phyloP scores from a whole-genome alignment of 2,888 invertebrate genomes.

The Emmelina monodactyla region DNA sequence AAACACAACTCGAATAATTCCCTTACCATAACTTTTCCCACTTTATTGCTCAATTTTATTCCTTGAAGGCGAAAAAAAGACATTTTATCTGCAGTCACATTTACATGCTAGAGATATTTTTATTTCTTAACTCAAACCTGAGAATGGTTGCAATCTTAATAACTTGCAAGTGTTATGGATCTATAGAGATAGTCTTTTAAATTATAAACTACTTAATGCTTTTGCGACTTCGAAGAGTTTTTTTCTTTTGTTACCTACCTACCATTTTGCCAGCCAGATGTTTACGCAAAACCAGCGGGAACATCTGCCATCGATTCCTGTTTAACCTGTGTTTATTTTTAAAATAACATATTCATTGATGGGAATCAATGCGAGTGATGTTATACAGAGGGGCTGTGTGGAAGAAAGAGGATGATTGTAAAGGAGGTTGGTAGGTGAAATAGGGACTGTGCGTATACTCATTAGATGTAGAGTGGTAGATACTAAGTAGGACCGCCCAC shows the following conservation, averaged over 20 bases:
- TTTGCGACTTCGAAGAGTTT: no score
- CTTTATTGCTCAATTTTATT: background rate
- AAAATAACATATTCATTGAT: background rate
- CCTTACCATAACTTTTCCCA: slow-evolving; percentile 20
- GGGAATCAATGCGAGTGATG: background rate
- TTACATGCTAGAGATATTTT: background rate
- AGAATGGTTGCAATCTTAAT: no score
- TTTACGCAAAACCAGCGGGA: no score
- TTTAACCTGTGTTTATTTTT: background rate
- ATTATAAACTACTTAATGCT: no score
- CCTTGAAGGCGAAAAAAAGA: background rate
- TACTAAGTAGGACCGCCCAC: background rate
- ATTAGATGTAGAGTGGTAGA: background rate
- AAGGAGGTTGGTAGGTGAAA: no score
- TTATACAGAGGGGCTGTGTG: background rate
- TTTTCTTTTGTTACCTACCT: no score
- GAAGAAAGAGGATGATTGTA: background rate
- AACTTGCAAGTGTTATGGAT: no score
- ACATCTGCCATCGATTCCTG: background rate
- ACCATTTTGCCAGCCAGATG: no score
- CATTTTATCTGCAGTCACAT: background rate
- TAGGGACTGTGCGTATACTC: no score
- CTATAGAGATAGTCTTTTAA: no score
- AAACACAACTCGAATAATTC: slow-evolving; percentile 29
- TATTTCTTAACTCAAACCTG: background rate